These are phyloP conservation scores for Eupithecia vulgata DNA, from an alignment of 2,888 invertebrate genomes.

Conservation along the genomic window DNA sequence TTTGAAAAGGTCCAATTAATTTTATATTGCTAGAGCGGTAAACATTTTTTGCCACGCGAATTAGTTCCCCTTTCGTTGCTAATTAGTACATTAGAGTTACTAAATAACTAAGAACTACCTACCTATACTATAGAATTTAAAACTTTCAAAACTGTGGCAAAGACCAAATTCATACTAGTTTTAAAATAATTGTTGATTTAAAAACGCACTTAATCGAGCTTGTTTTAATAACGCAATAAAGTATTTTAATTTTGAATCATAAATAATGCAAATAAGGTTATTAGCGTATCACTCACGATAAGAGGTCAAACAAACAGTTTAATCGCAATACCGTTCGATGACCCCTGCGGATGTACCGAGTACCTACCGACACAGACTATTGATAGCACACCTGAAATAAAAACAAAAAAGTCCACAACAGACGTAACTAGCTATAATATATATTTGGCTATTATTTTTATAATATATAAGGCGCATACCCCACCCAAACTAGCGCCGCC, in stretches of 20 bases:
- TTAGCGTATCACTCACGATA: slow-evolving; percentile 51
- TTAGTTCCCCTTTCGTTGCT: slow-evolving; percentile 56
- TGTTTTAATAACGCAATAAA: background rate
- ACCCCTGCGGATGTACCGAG: slow-evolving; percentile 24
- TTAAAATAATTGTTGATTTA: background rate
- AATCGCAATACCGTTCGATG: slow-evolving; percentile 33
- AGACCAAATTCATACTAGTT: background rate
- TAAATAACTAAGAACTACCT: slow-evolving; percentile 24
- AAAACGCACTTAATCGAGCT: background rate
- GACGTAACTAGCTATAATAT: too few species aligned
- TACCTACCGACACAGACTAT: too few species aligned
- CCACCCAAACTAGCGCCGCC: too few species aligned
- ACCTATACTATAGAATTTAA: background rate
- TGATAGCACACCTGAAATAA: background rate
- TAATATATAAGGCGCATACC: too few species aligned
- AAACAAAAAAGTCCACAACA: too few species aligned
- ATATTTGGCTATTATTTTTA: too few species aligned
- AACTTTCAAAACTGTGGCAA: background rate
- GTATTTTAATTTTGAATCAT: slow-evolving; percentile 26
- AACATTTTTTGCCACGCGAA: slow-evolving; percentile 50
- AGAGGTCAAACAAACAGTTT: slow-evolving; percentile 56
- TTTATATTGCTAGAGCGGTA: slow-evolving; percentile 59
- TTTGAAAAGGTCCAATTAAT: slow-evolving; percentile 51
- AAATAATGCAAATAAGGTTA: slow-evolving; percentile 46
- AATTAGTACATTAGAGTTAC: slow-evolving; percentile 62